Conservation (phyloP, 1,140 invertebrate species). For the Proales similis region DNA sequence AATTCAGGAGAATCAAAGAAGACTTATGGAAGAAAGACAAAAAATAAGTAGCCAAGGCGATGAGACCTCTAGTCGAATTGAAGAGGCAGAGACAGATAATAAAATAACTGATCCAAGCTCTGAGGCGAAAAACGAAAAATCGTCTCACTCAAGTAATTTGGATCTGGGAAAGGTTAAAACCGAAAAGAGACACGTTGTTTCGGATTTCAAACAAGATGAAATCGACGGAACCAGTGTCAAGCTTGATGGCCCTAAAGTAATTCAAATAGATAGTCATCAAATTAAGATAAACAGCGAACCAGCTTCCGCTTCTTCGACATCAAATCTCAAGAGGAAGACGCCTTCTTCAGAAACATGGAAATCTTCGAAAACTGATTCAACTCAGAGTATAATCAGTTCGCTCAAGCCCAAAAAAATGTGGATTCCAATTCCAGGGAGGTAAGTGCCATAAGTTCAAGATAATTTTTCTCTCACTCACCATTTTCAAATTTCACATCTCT, state of each 20-base stretch:
- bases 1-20: neutral
- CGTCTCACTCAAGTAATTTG: too few relatives aligned
- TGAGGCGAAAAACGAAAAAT: constrained; percentile 21
- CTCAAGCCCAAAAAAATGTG: constrained; percentile 38
- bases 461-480: constrained; percentile 7
- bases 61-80: neutral
- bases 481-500: constrained; percentile 4
- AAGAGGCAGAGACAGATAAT: neutral
- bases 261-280: constrained; percentile 9
- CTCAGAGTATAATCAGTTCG: constrained; percentile 26
- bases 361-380: constrained; percentile 1
- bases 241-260: constrained; percentile 1
- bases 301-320: neutral
- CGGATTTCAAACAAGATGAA: too few relatives aligned
- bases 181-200: too few relatives aligned
- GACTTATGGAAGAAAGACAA: neutral
- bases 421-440: constrained; percentile 37
- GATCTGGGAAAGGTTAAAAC: too few relatives aligned
- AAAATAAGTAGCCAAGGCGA: neutral
- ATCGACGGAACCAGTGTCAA: constrained; percentile 7
- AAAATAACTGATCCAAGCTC: neutral
- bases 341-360: constrained; percentile 8
- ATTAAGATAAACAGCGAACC: constrained; percentile 16
- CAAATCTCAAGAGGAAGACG: neutral
- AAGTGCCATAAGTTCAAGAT: too few relatives aligned